These are phyloP conservation scores for Serilophus lunatus DNA, from an alignment of 2,113 vertebrate genomes.

Conservation along the genomic window DNA sequence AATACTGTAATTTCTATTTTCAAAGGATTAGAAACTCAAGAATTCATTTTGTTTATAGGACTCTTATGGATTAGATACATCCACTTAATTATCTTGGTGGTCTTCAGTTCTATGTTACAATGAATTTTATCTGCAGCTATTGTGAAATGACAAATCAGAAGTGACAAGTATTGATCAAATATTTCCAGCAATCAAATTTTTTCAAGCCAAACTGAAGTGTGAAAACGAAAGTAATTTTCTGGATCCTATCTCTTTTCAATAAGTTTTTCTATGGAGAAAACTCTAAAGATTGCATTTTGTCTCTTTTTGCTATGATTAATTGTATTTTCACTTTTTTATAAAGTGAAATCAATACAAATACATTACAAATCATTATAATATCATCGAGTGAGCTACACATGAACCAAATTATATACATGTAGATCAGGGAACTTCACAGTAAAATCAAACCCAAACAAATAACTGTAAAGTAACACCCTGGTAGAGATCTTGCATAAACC, in stretches of 20 bases:
- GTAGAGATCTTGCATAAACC: conserved; percentile 17
- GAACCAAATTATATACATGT: conserved; percentile 14
- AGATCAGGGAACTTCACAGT: background rate
- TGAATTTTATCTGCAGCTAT: conserved; percentile 13
- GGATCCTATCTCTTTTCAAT: background rate
- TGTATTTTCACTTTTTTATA: conserved; percentile 6
- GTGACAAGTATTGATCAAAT: conserved; percentile 49
- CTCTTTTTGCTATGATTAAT: conserved; percentile 27
- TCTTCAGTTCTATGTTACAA: background rate
- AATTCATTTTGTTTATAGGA: conserved; percentile 21
- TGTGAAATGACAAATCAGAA: conserved; percentile 48
- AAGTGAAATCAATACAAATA: conserved; percentile 42
- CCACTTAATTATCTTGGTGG: conserved; percentile 16
- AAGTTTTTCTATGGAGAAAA: conserved; percentile 1
- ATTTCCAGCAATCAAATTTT: conserved; percentile 27
- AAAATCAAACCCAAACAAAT: conserved; percentile 45
- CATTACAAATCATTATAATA: conserved; percentile 42
- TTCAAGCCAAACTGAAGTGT: background rate
- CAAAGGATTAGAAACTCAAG: background rate
- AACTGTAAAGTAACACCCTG: conserved; percentile 13
- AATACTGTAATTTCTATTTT: conserved; percentile 2
- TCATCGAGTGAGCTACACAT: background rate
- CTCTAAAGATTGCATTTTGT: background rate
- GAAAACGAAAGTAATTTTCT: background rate
- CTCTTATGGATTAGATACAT: conserved; percentile 21